phyloP scores from a whole-genome alignment of 35 echinoderm and acorn worm genomes.

The Nesometra sesokonis region DNA sequence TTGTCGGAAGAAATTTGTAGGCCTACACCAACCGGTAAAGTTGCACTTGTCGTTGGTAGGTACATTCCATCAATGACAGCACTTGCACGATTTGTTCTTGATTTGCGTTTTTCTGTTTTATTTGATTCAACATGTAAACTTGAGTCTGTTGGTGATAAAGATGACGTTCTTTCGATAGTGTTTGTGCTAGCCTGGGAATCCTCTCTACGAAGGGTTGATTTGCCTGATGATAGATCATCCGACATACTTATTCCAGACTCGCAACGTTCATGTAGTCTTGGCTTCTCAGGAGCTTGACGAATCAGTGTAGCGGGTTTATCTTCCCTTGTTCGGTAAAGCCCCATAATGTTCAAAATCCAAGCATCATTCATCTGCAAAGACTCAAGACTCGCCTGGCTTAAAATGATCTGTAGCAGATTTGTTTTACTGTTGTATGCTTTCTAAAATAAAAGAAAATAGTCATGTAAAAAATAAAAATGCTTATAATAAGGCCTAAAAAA shows the following conservation, averaged over 20 bases:
- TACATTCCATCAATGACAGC: not conserved
- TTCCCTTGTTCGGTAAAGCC: slow-evolving; percentile 35
- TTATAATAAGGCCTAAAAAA: too few species aligned
- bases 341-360: slow-evolving; percentile 61
- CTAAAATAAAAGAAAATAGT: not conserved
- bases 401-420: slow-evolving; percentile 20
- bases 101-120: not conserved
- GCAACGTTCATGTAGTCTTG: not conserved
- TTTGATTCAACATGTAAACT: not conserved
- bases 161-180: not conserved
- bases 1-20: not conserved
- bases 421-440: slow-evolving; percentile 43
- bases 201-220: not conserved
- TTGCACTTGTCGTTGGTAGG: not conserved
- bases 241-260: not conserved
- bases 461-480: too few species aligned
- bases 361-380: slow-evolving; percentile 47
- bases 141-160: not conserved
- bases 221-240: not conserved
- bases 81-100: not conserved
- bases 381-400: slow-evolving; percentile 20
- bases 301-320: not conserved
- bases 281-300: not conserved
- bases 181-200: not conserved
- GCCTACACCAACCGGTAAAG: not conserved